Conservation (phyloP, 37 sponge, comb jelly and placozoan genomes). For the Amphimedon queenslandica region DNA sequence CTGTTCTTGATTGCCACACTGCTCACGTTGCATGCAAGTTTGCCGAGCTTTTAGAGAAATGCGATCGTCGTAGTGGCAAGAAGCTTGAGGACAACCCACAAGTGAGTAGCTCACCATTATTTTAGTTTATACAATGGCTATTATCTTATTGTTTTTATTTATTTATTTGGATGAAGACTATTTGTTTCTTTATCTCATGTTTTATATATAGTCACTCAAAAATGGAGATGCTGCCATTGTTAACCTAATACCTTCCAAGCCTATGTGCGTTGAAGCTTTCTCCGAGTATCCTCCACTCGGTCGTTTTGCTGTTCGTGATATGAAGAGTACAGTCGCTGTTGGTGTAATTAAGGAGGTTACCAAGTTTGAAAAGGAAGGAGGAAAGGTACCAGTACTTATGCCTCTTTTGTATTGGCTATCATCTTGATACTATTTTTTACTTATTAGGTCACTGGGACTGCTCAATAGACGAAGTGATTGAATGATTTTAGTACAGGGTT, state of each 20-base stretch:
- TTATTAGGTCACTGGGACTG: constrained; percentile 43
- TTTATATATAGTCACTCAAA: constrained; percentile 75
- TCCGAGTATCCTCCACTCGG: constrained; percentile 94
- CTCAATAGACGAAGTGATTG: constrained; percentile 66
- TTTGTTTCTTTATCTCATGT: too few species aligned
- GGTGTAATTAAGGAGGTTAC: constrained; percentile 94
- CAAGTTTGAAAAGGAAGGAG: constrained; percentile 33
- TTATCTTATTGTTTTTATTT: too few species aligned
- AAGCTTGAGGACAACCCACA: constrained; percentile 89
- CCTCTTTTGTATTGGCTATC: too few species aligned
- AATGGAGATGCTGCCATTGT: constrained; percentile 93
- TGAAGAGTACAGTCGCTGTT: constrained; percentile 99
- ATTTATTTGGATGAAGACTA: too few species aligned
- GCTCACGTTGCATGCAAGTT: constrained; percentile 99
- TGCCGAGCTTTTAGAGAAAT: constrained; percentile 82
- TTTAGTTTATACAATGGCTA: too few species aligned
- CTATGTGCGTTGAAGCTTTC: constrained; percentile 97
- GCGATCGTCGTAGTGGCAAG: constrained; percentile 96
- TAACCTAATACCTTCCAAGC: constrained; percentile 81
- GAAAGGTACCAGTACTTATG: too few species aligned
- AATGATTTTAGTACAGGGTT: background rate
- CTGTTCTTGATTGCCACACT: constrained; percentile 99
- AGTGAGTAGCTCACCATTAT: too few species aligned
- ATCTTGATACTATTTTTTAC: background rate
- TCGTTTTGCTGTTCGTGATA: constrained; percentile 97